These are phyloP conservation scores for Psilopogon haemacephalus DNA, from an alignment of 2,113 vertebrate genomes.

Conservation along the genomic window DNA sequence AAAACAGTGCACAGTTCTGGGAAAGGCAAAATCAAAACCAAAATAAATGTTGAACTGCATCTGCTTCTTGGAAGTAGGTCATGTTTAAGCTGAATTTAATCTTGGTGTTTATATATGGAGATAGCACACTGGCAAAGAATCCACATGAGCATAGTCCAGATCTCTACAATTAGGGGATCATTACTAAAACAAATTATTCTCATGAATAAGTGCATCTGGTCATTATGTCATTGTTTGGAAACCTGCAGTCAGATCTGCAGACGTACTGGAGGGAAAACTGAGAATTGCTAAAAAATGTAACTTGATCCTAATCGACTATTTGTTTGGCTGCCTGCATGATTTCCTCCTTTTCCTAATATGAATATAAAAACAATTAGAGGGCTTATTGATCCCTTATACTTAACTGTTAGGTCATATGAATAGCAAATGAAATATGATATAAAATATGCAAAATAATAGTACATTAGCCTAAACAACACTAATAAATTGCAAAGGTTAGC, in stretches of 20 bases:
- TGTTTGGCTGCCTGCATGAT: not conserved
- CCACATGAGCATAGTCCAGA: not conserved
- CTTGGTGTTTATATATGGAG: not conserved
- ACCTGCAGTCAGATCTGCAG: not conserved
- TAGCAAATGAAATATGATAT: conserved; percentile 70
- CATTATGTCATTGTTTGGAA: not conserved
- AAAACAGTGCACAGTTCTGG: not conserved
- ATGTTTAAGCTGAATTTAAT: conserved; percentile 39
- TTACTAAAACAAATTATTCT: conserved; percentile 47
- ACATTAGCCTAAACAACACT: conserved; percentile 76
- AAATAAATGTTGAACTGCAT: not conserved
- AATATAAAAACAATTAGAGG: conserved; percentile 49
- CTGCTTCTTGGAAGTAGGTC: not conserved
- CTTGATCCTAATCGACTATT: not conserved
- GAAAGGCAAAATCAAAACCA: not conserved
- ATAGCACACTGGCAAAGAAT: not conserved
- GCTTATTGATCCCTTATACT: conserved; percentile 70
- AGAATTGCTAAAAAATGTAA: not conserved
- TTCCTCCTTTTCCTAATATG: not conserved
- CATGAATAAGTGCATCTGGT: not conserved
- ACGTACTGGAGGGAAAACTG: not conserved
- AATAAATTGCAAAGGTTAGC: conserved; percentile 83
- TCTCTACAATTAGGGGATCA: conserved; percentile 25
- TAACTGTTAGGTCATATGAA: conserved; percentile 63
- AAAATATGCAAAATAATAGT: conserved; percentile 83